Conservation (phyloP, 2,888 invertebrate genomes). For the Rhingia campestris region DNA sequence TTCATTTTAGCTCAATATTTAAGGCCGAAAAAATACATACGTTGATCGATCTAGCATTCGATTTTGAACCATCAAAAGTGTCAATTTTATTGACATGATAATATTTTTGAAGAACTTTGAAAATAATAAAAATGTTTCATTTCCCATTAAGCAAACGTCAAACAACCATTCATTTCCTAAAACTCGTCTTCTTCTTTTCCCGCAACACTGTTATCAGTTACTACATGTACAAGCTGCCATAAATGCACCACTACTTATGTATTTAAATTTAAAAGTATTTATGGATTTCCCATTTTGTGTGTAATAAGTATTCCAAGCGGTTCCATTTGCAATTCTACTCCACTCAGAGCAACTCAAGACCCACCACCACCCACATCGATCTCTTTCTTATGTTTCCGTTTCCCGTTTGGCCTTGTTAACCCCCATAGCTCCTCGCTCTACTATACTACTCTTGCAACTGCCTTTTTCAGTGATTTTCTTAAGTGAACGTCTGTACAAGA, state of each 20-base stretch:
- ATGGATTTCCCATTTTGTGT: slow-evolving; percentile 62
- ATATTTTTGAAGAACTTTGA: too few relatives aligned
- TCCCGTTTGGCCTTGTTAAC: slow-evolving; percentile 61
- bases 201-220: slow-evolving; percentile 4
- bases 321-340: slow-evolving; percentile 41
- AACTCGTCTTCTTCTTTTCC: neutral
- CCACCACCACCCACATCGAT: slow-evolving; percentile 36
- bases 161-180: neutral
- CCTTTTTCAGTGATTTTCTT: slow-evolving; percentile 51
- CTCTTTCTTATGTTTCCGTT: slow-evolving; percentile 57
- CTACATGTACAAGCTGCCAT: neutral
- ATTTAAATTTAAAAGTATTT: slow-evolving; percentile 55
- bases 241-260: slow-evolving; percentile 20
- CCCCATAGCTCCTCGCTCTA: neutral
- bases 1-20: too few relatives aligned
- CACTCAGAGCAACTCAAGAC: neutral
- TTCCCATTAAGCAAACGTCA: too few relatives aligned
- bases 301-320: slow-evolving; percentile 48
- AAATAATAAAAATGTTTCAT: too few relatives aligned
- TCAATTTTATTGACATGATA: too few relatives aligned
- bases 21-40: too few relatives aligned
- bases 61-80: too few relatives aligned
- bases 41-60: too few relatives aligned
- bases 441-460: slow-evolving; percentile 6
- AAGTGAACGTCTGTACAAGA: slow-evolving; percentile 36